Conservation (phyloP, 1,140 invertebrate species). For the Brachystomella parvula region DNA sequence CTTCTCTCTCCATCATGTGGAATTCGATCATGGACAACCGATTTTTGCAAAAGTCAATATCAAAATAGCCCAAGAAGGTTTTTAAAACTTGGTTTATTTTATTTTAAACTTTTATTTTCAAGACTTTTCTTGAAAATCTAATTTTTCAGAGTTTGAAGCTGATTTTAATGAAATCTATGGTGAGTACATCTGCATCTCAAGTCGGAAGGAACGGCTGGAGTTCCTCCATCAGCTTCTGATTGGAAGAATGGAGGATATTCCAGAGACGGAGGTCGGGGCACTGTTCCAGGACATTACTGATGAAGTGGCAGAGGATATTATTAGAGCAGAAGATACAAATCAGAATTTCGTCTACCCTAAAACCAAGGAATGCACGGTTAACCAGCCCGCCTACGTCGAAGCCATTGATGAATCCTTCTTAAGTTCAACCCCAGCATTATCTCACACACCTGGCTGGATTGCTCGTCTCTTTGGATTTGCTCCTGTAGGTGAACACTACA, state of each 20-base stretch:
- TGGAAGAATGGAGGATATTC: constrained; percentile 21
- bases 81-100: neutral
- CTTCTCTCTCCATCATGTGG: constrained; percentile 20
- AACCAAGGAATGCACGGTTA: neutral
- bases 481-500: neutral
- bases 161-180: constrained; percentile 33
- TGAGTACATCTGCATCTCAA: constrained; percentile 25
- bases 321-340: neutral
- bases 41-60: constrained; percentile 21
- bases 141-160: constrained; percentile 1
- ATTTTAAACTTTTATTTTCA: neutral
- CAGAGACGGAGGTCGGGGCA: constrained; percentile 18
- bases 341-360: constrained; percentile 14
- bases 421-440: constrained; percentile 11
- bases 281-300: constrained; percentile 16
- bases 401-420: constrained; percentile 23
- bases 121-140: neutral
- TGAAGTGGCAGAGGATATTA: constrained; percentile 9
- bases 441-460: constrained; percentile 19
- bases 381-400: neutral
- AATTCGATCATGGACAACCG: constrained; percentile 24
- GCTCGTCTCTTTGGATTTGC: constrained; percentile 21
- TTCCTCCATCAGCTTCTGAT: constrained; percentile 15
- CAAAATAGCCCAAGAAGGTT: constrained; percentile 22
- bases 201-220: constrained; percentile 19